Conservation (phyloP, 2,888 invertebrate genomes). For the Microplitis deprimator region DNA sequence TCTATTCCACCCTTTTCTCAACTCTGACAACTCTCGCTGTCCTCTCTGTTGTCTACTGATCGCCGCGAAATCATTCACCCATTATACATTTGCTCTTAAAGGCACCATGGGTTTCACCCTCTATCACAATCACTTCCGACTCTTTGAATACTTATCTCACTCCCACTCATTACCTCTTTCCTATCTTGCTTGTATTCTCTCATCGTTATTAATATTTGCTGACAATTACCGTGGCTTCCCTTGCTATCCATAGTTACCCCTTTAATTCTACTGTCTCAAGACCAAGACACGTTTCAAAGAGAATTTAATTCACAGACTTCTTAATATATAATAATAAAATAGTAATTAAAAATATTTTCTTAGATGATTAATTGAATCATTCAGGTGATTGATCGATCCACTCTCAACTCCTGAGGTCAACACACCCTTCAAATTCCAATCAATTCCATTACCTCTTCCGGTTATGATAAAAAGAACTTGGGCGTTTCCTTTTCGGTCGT, state of each 20-base stretch:
- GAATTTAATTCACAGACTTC: constrained; percentile 37
- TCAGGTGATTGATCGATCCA: too few relatives aligned
- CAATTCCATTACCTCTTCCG: background rate
- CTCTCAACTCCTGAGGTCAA: too few relatives aligned
- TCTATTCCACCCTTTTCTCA: constrained; percentile 46
- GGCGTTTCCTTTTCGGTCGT: too few relatives aligned
- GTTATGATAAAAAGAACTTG: background rate
- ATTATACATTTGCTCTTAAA: constrained; percentile 71
- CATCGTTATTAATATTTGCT: constrained; percentile 70
- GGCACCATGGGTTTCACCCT: constrained; percentile 56
- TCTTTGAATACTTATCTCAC: constrained; percentile 56
- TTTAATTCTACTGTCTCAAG: constrained; percentile 64
- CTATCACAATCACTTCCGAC: constrained; percentile 59
- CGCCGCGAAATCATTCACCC: constrained; percentile 68
- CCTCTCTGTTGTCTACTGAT: constrained; percentile 48
- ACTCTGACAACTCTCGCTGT: constrained; percentile 34
- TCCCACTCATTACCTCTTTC: constrained; percentile 41
- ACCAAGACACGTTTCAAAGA: constrained; percentile 63
- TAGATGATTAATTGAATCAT: background rate
- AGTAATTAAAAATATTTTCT: background rate
- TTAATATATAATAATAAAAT: background rate
- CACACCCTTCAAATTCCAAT: too few relatives aligned
- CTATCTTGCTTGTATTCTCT: background rate
- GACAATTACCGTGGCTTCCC: constrained; percentile 66
- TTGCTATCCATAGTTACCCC: constrained; percentile 57